Percentiles rank a stretch among this genome's conserved stretches.
These are phyloP conservation scores for Anneissia japonica DNA, from an alignment of 35 echinoderm and acorn worm genomes.

Conservation along the genomic window DNA sequence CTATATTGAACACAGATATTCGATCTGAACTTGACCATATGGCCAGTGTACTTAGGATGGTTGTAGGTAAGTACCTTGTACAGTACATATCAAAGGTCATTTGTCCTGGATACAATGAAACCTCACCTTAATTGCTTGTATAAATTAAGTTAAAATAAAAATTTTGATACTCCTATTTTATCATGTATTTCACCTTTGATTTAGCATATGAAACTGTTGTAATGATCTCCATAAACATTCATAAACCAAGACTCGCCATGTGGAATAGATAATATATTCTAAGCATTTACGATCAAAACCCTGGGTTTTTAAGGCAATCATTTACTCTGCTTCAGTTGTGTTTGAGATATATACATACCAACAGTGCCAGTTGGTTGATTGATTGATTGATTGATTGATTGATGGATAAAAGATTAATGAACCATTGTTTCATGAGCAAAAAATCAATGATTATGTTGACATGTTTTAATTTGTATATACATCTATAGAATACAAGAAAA, in stretches of 20 bases:
- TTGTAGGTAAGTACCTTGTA: constrained; percentile 56
- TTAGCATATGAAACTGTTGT: not conserved
- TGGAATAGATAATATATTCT: not conserved
- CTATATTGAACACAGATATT: constrained; percentile 83
- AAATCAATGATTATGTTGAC: no score
- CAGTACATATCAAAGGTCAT: not conserved
- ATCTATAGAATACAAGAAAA: constrained; percentile 84
- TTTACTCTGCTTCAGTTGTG: no score
- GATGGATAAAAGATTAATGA: no score
- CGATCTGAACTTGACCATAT: constrained; percentile 69
- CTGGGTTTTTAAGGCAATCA: no score
- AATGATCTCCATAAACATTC: not conserved
- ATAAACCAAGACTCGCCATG: not conserved
- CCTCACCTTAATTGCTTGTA: not conserved
- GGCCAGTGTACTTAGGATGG: constrained; percentile 91
- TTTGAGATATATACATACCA: no score
- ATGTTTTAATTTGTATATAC: no score
- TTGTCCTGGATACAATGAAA: not conserved
- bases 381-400: no score
- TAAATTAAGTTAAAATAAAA: not conserved
- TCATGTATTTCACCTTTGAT: not conserved
- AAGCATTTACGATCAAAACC: no score
- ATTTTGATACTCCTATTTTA: not conserved
- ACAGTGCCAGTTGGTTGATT: no score
- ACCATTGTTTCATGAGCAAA: no score